Conservation (phyloP, 2,113 vertebrate species). For the Microtus richardsoni region DNA sequence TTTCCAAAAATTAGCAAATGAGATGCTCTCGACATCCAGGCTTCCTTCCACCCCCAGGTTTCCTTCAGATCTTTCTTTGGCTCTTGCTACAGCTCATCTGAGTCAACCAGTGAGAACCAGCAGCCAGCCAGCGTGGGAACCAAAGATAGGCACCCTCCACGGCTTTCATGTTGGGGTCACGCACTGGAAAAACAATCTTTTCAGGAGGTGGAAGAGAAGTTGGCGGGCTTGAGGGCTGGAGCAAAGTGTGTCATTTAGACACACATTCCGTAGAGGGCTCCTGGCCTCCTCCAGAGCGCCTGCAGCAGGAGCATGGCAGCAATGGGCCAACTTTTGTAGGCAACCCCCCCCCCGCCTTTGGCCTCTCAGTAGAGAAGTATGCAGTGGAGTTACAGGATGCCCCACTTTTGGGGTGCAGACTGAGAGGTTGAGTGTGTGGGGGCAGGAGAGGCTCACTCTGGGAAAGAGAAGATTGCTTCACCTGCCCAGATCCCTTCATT, state of each 20-base stretch:
- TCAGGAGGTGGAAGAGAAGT: not conserved
- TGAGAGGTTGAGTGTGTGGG: not conserved
- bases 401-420: not conserved
- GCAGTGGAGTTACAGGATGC: accelerated
- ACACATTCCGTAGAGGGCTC: accelerated
- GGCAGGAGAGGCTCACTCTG: not conserved
- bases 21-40: accelerated
- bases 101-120: accelerated
- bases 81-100: not conserved
- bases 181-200: not conserved
- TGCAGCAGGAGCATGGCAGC: not conserved
- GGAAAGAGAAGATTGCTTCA: not conserved
- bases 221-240: not conserved
- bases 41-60: not conserved
- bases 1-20: not conserved
- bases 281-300: not conserved
- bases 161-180: accelerated
- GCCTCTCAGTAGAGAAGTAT: not conserved
- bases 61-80: accelerated
- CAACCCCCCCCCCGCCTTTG: accelerated
- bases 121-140: not conserved
- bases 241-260: not conserved
- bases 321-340: not conserved
- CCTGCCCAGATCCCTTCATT: not conserved
- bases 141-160: accelerated